These are phyloP conservation scores for Polyodon spathula DNA, from an alignment of 2,113 vertebrate species.

Conservation along the genomic window DNA sequence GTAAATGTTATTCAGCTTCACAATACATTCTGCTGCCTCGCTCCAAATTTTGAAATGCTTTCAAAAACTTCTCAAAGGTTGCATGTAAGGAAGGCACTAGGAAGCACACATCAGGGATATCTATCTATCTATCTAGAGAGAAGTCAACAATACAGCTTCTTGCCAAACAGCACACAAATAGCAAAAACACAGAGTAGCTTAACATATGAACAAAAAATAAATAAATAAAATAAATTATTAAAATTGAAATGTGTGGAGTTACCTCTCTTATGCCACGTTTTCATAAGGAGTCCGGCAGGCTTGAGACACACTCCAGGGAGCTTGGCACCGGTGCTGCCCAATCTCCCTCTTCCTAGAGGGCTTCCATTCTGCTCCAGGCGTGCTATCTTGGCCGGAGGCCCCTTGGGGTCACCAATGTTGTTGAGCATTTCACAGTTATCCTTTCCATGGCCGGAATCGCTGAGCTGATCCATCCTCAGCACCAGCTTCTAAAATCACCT, in stretches of 20 bases:
- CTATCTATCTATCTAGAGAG: too few relatives aligned
- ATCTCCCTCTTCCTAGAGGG: conserved; percentile 83
- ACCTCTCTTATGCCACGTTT: conserved; percentile 96
- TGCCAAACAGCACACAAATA: too few relatives aligned
- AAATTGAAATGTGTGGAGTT: conserved; percentile 24
- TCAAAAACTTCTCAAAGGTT: conserved; percentile 39
- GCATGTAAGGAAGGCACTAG: conserved; percentile 48
- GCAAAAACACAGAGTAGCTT: not conserved
- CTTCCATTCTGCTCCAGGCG: conserved; percentile 98
- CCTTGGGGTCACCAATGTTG: conserved; percentile 90
- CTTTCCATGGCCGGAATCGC: conserved; percentile 96
- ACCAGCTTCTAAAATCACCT: conserved; percentile 95
- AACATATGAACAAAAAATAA: conserved; percentile 4
- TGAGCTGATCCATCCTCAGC: conserved; percentile 99
- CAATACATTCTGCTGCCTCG: conserved; percentile 81
- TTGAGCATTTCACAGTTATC: conserved; percentile 97
- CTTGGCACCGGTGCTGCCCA: conserved; percentile 92
- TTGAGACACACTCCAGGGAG: conserved; percentile 89
- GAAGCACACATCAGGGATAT: conserved; percentile 31
- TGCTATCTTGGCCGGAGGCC: conserved; percentile 91
- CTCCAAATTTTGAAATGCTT: conserved; percentile 58
- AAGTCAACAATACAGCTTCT: too few relatives aligned
- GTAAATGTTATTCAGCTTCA: conserved; percentile 91
- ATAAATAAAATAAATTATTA: conserved; percentile 3
- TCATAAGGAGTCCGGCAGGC: conserved; percentile 89